These are phyloP conservation scores for Campoletis sonorensis DNA, from an alignment of 1,140 invertebrate species.

Conservation along the genomic window DNA sequence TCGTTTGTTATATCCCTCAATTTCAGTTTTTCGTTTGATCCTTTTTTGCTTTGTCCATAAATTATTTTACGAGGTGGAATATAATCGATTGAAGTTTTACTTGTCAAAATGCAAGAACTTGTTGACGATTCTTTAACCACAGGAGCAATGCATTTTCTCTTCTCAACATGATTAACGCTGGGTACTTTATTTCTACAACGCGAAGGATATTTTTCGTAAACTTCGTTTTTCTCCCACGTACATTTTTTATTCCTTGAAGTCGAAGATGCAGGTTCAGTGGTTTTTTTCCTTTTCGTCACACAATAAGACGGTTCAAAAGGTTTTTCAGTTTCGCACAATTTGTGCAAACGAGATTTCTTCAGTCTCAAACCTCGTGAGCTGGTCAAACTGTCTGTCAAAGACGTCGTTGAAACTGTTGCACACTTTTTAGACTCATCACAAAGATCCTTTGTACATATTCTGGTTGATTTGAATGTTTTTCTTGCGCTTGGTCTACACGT, in stretches of 20 bases:
- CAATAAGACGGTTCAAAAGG: neutral
- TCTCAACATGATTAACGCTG: neutral
- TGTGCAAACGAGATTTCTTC: neutral
- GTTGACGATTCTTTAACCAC: neutral
- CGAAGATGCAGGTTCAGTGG: neutral
- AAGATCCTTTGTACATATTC: neutral
- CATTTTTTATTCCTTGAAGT: too few species aligned
- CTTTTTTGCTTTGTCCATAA: neutral
- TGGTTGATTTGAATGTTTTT: neutral
- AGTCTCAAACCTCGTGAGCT: neutral
- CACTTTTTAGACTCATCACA: neutral
- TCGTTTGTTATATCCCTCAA: neutral
- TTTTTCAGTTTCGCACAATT: neutral
- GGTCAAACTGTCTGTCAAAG: neutral
- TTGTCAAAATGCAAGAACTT: too few species aligned
- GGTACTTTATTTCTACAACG: too few species aligned
- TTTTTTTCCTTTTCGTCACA: neutral
- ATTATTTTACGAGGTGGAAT: neutral
- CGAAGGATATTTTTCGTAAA: too few species aligned
- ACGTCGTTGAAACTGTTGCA: neutral
- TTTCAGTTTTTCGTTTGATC: neutral
- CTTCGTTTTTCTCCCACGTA: too few species aligned
- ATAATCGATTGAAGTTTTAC: too few species aligned
- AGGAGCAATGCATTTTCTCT: neutral
- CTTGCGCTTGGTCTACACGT: neutral